Evolutionary conservation across 1,140 invertebrate species (phyloP).

Genomic region (Mycetomoellerius zeteki): DNA sequence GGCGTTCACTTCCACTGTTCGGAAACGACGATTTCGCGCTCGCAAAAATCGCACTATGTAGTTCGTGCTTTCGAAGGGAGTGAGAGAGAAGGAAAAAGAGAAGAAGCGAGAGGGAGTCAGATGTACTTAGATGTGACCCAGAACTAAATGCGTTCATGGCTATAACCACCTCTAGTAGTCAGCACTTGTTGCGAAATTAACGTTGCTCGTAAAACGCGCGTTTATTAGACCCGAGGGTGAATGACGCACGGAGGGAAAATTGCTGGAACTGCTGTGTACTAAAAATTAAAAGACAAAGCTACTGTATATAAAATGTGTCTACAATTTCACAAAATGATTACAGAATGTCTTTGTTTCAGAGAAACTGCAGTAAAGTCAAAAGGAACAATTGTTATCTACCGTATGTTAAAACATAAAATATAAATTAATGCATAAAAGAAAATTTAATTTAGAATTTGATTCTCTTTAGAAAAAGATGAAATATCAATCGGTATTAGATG

Average conservation of each 20-base stretch:
- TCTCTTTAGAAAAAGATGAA: background rate
- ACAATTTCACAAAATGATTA: background rate
- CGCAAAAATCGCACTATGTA: background rate
- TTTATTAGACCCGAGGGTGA: conserved; percentile 67
- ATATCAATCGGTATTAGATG: background rate
- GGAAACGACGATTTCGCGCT: conserved; percentile 40
- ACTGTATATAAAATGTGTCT: background rate
- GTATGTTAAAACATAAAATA: background rate
- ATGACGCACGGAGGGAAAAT: conserved; percentile 64
- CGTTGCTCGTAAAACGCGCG: conserved; percentile 64
- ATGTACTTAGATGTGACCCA: conserved; percentile 45
- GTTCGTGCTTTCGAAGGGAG: background rate
- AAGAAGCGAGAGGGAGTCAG: background rate
- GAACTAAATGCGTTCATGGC: conserved; percentile 60
- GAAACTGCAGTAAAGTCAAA: background rate
- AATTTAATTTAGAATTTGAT: background rate
- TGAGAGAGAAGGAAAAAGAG: background rate
- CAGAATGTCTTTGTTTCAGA: background rate
- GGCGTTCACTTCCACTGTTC: conserved; percentile 5
- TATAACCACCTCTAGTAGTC: conserved; percentile 30
- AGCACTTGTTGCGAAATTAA: conserved; percentile 71
- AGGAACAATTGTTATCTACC: background rate
- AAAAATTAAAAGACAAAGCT: background rate
- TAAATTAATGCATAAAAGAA: background rate
- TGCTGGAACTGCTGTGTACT: background rate